Conservation (phyloP, 2,113 vertebrate species). For the Xiphophorus hellerii region DNA sequence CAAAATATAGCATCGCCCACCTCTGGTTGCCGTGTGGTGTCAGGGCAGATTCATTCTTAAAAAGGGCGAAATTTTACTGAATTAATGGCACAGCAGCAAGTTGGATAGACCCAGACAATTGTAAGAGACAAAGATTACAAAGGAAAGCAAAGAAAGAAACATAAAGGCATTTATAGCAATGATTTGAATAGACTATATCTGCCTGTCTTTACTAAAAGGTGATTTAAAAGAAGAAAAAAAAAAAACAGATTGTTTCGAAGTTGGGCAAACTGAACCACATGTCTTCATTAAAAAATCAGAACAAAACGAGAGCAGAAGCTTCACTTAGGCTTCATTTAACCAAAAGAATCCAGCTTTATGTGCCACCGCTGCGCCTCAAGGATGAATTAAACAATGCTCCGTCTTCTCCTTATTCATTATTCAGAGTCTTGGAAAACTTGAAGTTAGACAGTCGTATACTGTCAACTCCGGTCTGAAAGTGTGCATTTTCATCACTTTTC, state of each 20-base stretch:
- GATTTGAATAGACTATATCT: not conserved
- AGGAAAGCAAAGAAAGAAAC: no score
- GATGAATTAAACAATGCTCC: slow-evolving; percentile 28
- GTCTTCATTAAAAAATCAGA: not conserved
- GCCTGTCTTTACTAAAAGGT: not conserved
- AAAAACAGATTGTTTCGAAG: not conserved
- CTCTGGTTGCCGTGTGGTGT: no score
- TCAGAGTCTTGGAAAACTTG: not conserved
- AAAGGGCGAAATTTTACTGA: no score
- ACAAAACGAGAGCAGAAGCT: not conserved
- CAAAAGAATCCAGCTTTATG: slow-evolving; percentile 11
- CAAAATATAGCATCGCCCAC: no score
- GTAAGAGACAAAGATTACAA: no score
- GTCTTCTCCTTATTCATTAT: slow-evolving; percentile 20
- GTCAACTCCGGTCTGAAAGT: slow-evolving; percentile 2
- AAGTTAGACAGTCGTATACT: not conserved
- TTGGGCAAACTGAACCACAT: not conserved
- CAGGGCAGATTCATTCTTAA: no score
- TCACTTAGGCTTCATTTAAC: slow-evolving; percentile 1
- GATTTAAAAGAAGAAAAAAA: not conserved
- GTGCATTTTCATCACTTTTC: not conserved
- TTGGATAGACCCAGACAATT: no score
- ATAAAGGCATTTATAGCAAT: no score
- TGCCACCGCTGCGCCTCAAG: slow-evolving; percentile 1
- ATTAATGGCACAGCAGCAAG: no score